Evolutionary conservation across 37 sponge, comb jelly and placozoan species (phyloP).

Genomic region (Haliclona indistincta): DNA sequence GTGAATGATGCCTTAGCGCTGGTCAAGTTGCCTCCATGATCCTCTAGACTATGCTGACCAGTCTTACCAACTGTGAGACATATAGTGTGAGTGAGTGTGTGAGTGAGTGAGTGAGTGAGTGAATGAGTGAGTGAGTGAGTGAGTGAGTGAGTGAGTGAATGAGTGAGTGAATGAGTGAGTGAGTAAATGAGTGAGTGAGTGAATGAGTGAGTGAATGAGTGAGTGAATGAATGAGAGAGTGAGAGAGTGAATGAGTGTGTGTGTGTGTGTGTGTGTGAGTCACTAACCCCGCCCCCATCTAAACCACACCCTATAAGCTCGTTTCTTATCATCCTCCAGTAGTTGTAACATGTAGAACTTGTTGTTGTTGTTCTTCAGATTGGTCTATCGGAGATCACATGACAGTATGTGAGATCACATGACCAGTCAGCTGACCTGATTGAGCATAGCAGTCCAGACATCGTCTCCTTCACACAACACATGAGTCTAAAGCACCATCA

Average conservation of each 20-base stretch:
- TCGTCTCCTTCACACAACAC: slow-evolving; percentile 73
- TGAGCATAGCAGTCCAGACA: slow-evolving; percentile 86
- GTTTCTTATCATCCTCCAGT: slow-evolving; percentile 56
- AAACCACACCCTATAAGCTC: slow-evolving; percentile 75
- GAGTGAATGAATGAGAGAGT: not conserved
- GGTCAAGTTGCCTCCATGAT: slow-evolving; percentile 63
- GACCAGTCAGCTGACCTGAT: slow-evolving; percentile 48
- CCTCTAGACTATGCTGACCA: slow-evolving; percentile 66
- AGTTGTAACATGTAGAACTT: slow-evolving; percentile 91
- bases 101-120: not conserved
- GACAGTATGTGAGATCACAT: not conserved
- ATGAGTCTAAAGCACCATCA: slow-evolving; percentile 71
- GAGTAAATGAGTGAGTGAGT: not conserved
- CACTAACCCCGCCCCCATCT: slow-evolving; percentile 88
- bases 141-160: no score
- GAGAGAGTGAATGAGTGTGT: not conserved
- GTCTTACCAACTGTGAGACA: slow-evolving; percentile 70
- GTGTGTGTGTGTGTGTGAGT: not conserved
- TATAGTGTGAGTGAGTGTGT: not conserved
- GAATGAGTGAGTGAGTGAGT: not conserved
- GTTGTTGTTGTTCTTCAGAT: slow-evolving; percentile 90
- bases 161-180: no score
- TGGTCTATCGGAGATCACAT: slow-evolving; percentile 72
- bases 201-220: not conserved
- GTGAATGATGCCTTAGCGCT: slow-evolving; percentile 67